phyloP scores from a whole-genome alignment of 2,888 invertebrate genomes.

The Ectemnius lituratus region DNA sequence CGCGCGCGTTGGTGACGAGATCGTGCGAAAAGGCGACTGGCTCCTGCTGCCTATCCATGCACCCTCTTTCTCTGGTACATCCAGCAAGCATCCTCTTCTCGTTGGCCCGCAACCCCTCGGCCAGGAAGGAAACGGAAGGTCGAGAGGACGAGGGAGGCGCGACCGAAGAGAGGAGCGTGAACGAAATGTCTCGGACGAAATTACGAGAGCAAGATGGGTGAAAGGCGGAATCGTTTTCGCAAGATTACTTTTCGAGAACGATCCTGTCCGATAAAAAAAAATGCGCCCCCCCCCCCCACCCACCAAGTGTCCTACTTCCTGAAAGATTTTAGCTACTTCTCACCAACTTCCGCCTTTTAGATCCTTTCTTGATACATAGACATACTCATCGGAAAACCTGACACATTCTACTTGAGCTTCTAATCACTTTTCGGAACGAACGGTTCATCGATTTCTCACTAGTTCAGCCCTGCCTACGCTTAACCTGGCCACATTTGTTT shows the following conservation, averaged over 20 bases:
- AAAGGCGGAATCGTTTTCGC: constrained; percentile 20
- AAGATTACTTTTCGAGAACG: constrained; percentile 9
- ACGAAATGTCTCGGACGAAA: constrained; percentile 17
- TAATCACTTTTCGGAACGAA: constrained; percentile 11
- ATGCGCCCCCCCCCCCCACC: too few relatives aligned
- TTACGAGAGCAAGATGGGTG: constrained; percentile 22
- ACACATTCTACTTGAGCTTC: too few relatives aligned
- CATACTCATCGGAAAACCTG: too few relatives aligned
- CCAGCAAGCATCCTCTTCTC: not conserved
- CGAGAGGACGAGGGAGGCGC: not conserved
- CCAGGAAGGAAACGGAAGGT: not conserved
- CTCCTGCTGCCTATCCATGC: not conserved
- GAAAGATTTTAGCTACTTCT: constrained; percentile 4
- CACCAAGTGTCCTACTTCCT: too few relatives aligned
- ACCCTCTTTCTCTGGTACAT: not conserved
- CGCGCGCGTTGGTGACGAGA: constrained; percentile 15
- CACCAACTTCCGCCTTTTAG: too few relatives aligned
- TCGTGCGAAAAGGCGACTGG: constrained; percentile 35
- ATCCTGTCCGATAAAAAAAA: not conserved
- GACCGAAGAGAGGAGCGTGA: constrained; percentile 2
- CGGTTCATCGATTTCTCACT: constrained; percentile 36
- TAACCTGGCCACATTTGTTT: constrained; percentile 56
- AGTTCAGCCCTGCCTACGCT: constrained; percentile 17
- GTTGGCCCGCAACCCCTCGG: not conserved
- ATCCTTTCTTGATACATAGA: too few relatives aligned